These are phyloP conservation scores for Drosophila testacea DNA, from an alignment of 2,888 invertebrate genomes.

Conservation along the genomic window DNA sequence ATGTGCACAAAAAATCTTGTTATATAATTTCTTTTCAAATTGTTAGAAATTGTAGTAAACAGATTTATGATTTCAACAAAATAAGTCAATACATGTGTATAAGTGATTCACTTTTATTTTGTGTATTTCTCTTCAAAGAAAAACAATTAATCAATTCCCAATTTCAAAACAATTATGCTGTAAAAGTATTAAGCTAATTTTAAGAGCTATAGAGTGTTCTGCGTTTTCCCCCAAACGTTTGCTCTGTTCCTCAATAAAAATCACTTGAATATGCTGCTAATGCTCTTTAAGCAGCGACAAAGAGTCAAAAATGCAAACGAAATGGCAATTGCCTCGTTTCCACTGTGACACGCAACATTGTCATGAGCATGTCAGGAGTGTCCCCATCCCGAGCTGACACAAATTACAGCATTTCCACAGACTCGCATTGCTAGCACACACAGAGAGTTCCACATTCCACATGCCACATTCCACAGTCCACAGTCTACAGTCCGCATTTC, in stretches of 20 bases:
- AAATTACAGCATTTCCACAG: constrained; percentile 28
- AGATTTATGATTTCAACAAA: no score
- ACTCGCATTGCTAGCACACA: constrained; percentile 6
- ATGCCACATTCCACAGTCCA: constrained; percentile 22
- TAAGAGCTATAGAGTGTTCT: no score
- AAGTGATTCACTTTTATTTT: no score
- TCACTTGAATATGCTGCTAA: constrained; percentile 70
- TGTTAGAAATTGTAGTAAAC: no score
- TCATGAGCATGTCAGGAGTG: constrained; percentile 31
- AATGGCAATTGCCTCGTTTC: constrained; percentile 21
- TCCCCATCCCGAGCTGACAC: constrained; percentile 9
- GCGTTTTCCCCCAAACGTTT: not conserved
- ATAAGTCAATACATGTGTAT: no score
- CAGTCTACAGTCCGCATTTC: constrained; percentile 40
- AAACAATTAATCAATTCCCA: no score
- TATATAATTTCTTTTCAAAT: no score
- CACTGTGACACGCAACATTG: constrained; percentile 65
- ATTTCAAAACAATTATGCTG: no score
- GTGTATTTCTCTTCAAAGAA: no score
- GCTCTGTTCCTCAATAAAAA: constrained; percentile 25
- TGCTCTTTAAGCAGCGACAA: constrained; percentile 43
- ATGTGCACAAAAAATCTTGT: no score
- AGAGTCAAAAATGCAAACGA: constrained; percentile 42
- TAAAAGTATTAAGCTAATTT: no score
- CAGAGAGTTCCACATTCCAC: constrained; percentile 40